Base-by-base conservation (phyloP, 2,888 invertebrate species). In the Ornithoptera priamus region DNA sequence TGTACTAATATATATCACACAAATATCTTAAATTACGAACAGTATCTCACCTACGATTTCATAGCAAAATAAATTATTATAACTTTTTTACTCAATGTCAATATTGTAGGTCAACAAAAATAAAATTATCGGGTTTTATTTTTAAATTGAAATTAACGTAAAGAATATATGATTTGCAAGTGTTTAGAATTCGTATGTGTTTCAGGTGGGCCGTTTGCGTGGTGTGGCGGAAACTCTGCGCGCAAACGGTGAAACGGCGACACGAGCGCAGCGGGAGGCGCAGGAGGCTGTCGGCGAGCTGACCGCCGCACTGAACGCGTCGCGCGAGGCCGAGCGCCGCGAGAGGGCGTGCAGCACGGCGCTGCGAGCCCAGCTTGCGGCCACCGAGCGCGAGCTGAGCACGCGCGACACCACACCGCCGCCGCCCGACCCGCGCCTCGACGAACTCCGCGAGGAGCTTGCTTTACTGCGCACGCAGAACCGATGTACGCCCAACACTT, bases 361-460 rank as follows among this genome's bases (percentile, higher is more conserved):
- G 22, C 72, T 71, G 30, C 72, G 92, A 20, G 94, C 94, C 74
- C 80, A 95, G 74, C 93, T 96, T 76, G 93, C 94, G 50, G 95
- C 95, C 71, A 89, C 96, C 68, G 95, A 95, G 72, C 87, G 90
- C 72, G 72, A 72, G 60, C 61, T 72, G 62, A 60, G 62, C 93
- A 70, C 85, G 95, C 92, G 95, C 68, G 93, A 94, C n/a, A 96
- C 95, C 80, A 87, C 90, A 17, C 91, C 93, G 7, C 93, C 92
- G 71, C 96, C 96, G 62, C 96, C 96, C 75, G 94, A 95, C 72
- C 94, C 96, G 72, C 94, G 96, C 81, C 93, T 96, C 72, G 96
- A 96, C 75, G 97, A 97, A 82, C 90, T 97, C 73, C 95, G 95
- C 83, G 94, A 94, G 77, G 96, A 97, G 86, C 93, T 97, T 74